phyloP scores from a whole-genome alignment of 2,113 vertebrate genomes.

The Nematolebias whitei region DNA sequence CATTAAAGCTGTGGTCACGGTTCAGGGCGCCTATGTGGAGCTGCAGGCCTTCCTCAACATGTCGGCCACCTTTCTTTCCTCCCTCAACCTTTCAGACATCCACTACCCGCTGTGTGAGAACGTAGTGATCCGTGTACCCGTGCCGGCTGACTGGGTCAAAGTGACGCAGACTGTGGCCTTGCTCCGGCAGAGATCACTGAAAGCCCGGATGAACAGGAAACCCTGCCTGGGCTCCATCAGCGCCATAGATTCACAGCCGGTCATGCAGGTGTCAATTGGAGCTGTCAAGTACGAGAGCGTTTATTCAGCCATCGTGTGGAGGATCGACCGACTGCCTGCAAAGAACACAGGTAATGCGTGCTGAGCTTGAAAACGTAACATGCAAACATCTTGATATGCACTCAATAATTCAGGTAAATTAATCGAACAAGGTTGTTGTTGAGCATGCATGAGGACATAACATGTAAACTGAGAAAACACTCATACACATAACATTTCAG shows the following conservation, averaged over 20 bases:
- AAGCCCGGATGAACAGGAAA: constrained; percentile 93
- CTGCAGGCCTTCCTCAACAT: constrained; percentile 93
- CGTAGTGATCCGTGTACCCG: constrained; percentile 87
- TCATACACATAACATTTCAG: too few species aligned
- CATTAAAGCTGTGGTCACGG: constrained; percentile 87
- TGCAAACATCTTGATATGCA: too few species aligned
- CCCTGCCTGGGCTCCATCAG: constrained; percentile 86
- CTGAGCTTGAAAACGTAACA: too few species aligned
- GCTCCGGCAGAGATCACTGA: constrained; percentile 91
- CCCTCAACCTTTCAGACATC: constrained; percentile 43
- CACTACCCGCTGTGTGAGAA: constrained; percentile 85
- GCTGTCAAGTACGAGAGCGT: constrained; percentile 95
- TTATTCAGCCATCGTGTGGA: constrained; percentile 93
- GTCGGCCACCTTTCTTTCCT: constrained; percentile 69
- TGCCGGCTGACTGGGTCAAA: constrained; percentile 92
- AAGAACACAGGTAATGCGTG: constrained; percentile 96
- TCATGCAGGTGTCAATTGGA: constrained; percentile 91
- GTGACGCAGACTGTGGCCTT: constrained; percentile 90
- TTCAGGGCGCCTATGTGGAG: constrained; percentile 93
- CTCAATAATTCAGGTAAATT: too few species aligned
- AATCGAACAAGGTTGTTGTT: too few species aligned
- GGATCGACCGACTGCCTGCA: constrained; percentile 93
- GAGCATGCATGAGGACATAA: too few species aligned
- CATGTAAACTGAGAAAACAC: too few species aligned
- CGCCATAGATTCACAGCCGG: constrained; percentile 83